Conservation (phyloP, 2,113 vertebrate species). For the Anguilla rostrata region DNA sequence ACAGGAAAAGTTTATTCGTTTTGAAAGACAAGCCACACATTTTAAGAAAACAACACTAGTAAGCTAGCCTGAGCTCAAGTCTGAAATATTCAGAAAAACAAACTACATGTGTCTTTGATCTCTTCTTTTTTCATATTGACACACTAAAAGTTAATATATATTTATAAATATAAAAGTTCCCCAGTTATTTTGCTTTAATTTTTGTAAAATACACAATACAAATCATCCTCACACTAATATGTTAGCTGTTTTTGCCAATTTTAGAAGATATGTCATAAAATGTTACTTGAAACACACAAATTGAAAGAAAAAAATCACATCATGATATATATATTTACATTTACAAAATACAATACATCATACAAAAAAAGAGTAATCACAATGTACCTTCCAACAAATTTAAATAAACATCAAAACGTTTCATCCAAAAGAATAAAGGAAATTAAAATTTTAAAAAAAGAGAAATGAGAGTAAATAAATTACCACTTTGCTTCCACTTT, state of each 20-base stretch:
- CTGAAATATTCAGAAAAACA: constrained; percentile 84
- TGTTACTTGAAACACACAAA: constrained; percentile 65
- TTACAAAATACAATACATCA: constrained; percentile 74
- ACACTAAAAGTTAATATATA: constrained; percentile 75
- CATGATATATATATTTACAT: constrained; percentile 65
- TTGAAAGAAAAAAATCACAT: constrained; percentile 58
- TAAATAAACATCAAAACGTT: constrained; percentile 51
- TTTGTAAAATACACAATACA: constrained; percentile 80
- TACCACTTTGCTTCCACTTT: constrained; percentile 58
- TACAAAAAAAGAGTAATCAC: constrained; percentile 63
- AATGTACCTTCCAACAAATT: constrained; percentile 67
- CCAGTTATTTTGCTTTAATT: constrained; percentile 66
- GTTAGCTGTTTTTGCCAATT: constrained; percentile 64
- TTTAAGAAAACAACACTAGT: constrained; percentile 80
- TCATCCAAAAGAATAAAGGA: constrained; percentile 62
- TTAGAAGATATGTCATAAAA: constrained; percentile 68
- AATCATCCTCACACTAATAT: constrained; percentile 72
- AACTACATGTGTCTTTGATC: constrained; percentile 82
- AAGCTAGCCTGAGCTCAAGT: constrained; percentile 83
- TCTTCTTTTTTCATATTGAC: constrained; percentile 74
- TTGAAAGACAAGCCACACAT: constrained; percentile 79
- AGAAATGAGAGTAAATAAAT: constrained; percentile 70
- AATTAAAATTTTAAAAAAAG: constrained; percentile 50
- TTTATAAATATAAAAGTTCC: constrained; percentile 82
- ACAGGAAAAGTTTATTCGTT: constrained; percentile 80